Evolutionary conservation across 2,797 vertebrate species (phyloP), one percentile per base, ranked within the genome.

Genomic region (Gallirallus australis): DNA sequence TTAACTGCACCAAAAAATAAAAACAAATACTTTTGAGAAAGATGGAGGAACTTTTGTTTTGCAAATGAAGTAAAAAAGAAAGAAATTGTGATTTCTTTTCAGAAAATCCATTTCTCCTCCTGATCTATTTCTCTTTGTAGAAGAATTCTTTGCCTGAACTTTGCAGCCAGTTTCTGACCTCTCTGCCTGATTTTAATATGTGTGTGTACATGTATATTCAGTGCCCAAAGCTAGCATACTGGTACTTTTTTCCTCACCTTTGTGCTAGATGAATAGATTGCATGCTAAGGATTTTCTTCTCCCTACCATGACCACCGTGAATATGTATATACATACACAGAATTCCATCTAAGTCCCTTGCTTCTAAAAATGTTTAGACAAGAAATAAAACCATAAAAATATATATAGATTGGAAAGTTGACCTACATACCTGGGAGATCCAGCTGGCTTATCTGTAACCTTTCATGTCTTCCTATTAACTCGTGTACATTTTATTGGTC

Each of bases 151-250:
- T 89, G 19, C 25, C 48, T 90, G 80, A 92, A 66, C 77, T 89
- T 95, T 89, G 47, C 70, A 90, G 47, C 54, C 77, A 76, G 59
- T 76, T 84, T 92, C 70, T 95, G 88, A 93, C 73, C 88, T 86
- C 66, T 82, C 83, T 70, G 25, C 27, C 52, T 86, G 33, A 76
- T 84, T 95, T 93, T 72, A 95, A 84, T 89, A 56, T 16, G 31
- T 82, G 72, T 94, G 90, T 96, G 95, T 84, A 60, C 70, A 96
- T 92, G 82, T 94, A 93, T 94, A 97, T 95, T 95, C 92, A 97
- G 9, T 53, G 28, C 42, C 50, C 39, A 76, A 45, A 64, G 45
- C 59, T 6, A 72, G 39, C 27, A 79, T 39, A 31, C 52, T 40
- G 42, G 19, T 27, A 54, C 27, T 37, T 69, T 82, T 88, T 79